Conservation (phyloP, 2,113 vertebrate species). For the Gallinago paraguaiae region DNA sequence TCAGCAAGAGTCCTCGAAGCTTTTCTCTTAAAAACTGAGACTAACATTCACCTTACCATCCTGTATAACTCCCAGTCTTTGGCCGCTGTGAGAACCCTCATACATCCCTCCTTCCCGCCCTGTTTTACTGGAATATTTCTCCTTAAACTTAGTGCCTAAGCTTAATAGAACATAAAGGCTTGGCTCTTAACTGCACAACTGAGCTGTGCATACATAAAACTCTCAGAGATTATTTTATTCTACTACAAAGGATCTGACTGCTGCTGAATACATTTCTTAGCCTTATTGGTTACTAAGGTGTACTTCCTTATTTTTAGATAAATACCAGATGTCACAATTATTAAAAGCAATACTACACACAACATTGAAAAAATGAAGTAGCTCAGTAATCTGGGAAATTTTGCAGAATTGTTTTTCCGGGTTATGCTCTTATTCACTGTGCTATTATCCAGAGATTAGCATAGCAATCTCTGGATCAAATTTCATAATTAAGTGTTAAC, state of each 20-base stretch:
- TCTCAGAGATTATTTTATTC: background rate
- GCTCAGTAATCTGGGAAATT: background rate
- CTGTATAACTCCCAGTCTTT: background rate
- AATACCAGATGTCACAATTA: conserved; percentile 25
- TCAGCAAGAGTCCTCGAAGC: background rate
- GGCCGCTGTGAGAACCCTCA: background rate
- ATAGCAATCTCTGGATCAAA: background rate
- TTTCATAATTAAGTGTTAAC: background rate
- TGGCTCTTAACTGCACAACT: background rate
- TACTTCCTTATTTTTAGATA: conserved; percentile 35
- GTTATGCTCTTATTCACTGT: background rate
- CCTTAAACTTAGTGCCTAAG: background rate
- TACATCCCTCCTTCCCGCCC: background rate
- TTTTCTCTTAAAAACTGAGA: background rate
- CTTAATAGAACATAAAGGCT: background rate
- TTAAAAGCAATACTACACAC: background rate
- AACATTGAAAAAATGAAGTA: background rate
- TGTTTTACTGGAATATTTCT: background rate
- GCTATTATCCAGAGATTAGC: background rate
- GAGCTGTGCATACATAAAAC: background rate
- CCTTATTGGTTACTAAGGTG: background rate
- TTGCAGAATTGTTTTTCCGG: background rate
- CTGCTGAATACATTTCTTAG: background rate
- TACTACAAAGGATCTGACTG: background rate
- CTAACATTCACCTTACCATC: background rate